Evolutionary conservation across 2,888 invertebrate species (phyloP).

Genomic region (Drosophila siamana): DNA sequence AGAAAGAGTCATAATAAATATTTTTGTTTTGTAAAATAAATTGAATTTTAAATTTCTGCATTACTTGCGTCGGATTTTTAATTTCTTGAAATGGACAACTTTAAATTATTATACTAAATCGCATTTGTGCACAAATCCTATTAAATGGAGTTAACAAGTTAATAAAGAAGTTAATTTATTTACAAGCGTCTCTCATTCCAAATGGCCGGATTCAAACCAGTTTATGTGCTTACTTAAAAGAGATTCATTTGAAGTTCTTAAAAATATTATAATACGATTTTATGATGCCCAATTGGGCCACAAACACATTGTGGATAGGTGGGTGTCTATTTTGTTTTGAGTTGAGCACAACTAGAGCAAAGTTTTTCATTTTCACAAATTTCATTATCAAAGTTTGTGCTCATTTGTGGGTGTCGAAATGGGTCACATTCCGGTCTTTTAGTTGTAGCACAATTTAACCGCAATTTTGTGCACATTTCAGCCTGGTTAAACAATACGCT

Average conservation of each 20-base stretch:
- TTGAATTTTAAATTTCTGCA: no score
- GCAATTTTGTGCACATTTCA: conserved; percentile 62
- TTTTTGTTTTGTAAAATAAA: no score
- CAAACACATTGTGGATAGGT: conserved; percentile 8
- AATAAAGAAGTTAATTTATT: conserved; percentile 46
- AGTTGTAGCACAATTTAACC: conserved; percentile 56
- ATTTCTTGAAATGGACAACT: neutral
- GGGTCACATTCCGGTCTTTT: conserved; percentile 20
- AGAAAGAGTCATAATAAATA: no score
- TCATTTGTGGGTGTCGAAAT: conserved; percentile 36
- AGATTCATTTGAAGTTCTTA: conserved; percentile 27
- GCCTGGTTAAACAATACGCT: conserved; percentile 73
- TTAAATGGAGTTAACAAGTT: conserved; percentile 11
- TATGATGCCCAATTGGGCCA: conserved; percentile 6
- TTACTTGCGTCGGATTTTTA: neutral
- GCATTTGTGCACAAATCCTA: neutral
- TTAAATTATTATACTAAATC: neutral
- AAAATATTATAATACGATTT: conserved; percentile 19
- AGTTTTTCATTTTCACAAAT: conserved; percentile 53
- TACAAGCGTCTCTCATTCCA: conserved; percentile 12
- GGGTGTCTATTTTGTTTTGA: neutral
- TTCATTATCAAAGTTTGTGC: conserved; percentile 50
- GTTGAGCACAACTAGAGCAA: conserved; percentile 39
- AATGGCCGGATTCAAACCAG: conserved; percentile 16
- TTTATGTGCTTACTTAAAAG: conserved; percentile 33